A percentile compares a stretch with the other conserved stretches of the same genome.
These are phyloP conservation scores for Drosophila demipolita DNA, from an alignment of 2,888 invertebrate species.

Conservation along the genomic window DNA sequence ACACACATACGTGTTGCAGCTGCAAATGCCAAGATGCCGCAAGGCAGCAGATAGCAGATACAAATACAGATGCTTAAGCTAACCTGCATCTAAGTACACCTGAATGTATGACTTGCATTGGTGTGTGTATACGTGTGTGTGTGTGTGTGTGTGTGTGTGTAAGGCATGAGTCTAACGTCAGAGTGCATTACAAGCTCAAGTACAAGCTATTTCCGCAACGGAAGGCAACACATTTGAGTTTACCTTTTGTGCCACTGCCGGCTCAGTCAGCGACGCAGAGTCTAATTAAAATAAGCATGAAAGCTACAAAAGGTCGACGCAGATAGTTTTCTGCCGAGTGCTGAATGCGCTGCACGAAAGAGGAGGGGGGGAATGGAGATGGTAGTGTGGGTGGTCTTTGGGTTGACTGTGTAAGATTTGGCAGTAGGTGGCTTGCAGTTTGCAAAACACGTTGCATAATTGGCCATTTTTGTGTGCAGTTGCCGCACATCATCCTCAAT, in stretches of 20 bases:
- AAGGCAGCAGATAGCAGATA: constrained; percentile 36
- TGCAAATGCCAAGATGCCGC: constrained; percentile 53
- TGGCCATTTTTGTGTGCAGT: constrained; percentile 77
- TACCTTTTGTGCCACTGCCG: constrained; percentile 55
- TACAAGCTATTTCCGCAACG: constrained; percentile 77
- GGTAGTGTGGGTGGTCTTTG: neutral
- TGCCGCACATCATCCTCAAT: constrained; percentile 78
- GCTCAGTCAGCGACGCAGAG: constrained; percentile 39
- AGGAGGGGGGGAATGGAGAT: neutral
- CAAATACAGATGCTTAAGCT: constrained; percentile 67
- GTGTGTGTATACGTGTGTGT: neutral
- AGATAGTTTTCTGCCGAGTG: constrained; percentile 36
- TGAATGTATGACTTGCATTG: constrained; percentile 18
- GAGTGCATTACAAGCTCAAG: constrained; percentile 66
- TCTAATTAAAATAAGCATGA: constrained; percentile 77
- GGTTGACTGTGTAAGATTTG: constrained; percentile 36
- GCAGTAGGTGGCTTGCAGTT: constrained; percentile 39
- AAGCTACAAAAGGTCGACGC: constrained; percentile 64
- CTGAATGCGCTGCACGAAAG: neutral
- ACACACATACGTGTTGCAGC: constrained; percentile 38
- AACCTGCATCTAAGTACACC: constrained; percentile 66
- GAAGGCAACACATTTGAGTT: constrained; percentile 66
- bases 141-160: neutral
- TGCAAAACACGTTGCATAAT: constrained; percentile 76
- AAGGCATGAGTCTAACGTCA: constrained; percentile 8